Evolutionary conservation across 2,113 vertebrate species (phyloP), one percentile per base, ranked within the genome.

Genomic region (Ptyas mucosa): DNA sequence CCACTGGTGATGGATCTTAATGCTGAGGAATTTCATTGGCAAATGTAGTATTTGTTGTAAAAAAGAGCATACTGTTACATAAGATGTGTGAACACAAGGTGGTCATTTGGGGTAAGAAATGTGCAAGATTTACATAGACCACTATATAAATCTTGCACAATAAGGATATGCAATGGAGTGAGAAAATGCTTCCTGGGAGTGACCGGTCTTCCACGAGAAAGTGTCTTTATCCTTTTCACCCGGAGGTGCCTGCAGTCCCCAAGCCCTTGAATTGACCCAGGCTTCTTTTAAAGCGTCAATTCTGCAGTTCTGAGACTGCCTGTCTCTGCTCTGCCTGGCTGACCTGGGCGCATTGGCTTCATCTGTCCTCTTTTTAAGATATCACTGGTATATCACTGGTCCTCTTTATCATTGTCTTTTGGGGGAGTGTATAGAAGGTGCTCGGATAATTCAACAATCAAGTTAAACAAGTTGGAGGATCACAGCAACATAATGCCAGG

Each of bases 271-370:
- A n/a, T 15, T 15, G 10, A 69, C 14, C 11, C 24, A 1, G 58
- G 58, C 58, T 26, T 26, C 58, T 61, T 61, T 26, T 26, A 10
- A 61, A 26, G 23, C 58, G 9, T 61, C 58, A 61, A 10, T 24
- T 61, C 58, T 26, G 58, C 58, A 61, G 24, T 26, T 26, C 58
- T 58, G 57, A 23, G 3, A 24, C 23, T 58, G 57, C 8, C 57
- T 58, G 57, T 9, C 23, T 26, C 24, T 9, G 9, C 24, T 26
- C 9, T 26, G 24, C 58, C 8, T 26, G 3, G 8, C 24, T 61
- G 24, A 26, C 8, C 8, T n/a, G 29, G 1, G 29, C 0, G 12
- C 1, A 1, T 29, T n/a, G 29, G 29, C 29, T n/a, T n/a, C 29
- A 15, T n/a, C 64, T 14, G 64, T n/a, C 64, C 64, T 69, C 64